Evolutionary conservation across 2,797 vertebrate species (phyloP), one percentile per base, ranked within the genome.

Genomic region (Rhynchotus rufescens): DNA sequence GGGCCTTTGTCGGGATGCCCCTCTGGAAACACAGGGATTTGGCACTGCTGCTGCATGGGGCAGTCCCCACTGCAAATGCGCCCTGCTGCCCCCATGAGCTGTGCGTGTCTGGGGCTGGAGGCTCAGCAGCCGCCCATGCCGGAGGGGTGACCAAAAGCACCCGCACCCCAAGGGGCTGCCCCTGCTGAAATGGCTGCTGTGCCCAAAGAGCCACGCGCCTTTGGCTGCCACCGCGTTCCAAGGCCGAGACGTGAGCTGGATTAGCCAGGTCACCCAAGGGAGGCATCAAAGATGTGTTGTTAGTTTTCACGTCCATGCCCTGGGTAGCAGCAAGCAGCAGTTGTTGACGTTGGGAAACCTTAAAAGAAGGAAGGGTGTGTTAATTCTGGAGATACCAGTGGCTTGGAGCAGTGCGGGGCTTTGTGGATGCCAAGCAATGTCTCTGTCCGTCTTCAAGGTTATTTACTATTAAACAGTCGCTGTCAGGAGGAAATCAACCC

Each of bases 211-310:
- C 71, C 51, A 26, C 2, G 26, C 60, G 82, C 79, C 62, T 95
- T 64, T 64, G 79, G 88, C 74, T 66, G 19, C 25, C 17, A 6
- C 67, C n/a, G 40, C 57, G 93, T 90, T 88, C 90, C 93, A 94
- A 94, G 84, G 73, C 86, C 84, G 42, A 36, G 77, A 65, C 80
- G 66, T 12, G 79, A 89, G 80, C 84, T 74, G 68, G 95, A 92
- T 94, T 94, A 94, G 80, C 71, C 88, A 94, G 90, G 86, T 90
- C 93, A 96, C 94, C 94, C 94, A 87, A 94, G 77, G 0, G 3
- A 52, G 23, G 23, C 88, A 60, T 93, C 64, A 79, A 40, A 93
- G 71, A 80, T 83, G 84, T 83, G 75, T 54, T 45, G 26, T 64
- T 26, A 64, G 60, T 56, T 38, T 56, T 84, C 69, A 86, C 65